phyloP scores from a whole-genome alignment of 2,797 vertebrate genomes.

The Microctenopoma stevenorrisi region DNA sequence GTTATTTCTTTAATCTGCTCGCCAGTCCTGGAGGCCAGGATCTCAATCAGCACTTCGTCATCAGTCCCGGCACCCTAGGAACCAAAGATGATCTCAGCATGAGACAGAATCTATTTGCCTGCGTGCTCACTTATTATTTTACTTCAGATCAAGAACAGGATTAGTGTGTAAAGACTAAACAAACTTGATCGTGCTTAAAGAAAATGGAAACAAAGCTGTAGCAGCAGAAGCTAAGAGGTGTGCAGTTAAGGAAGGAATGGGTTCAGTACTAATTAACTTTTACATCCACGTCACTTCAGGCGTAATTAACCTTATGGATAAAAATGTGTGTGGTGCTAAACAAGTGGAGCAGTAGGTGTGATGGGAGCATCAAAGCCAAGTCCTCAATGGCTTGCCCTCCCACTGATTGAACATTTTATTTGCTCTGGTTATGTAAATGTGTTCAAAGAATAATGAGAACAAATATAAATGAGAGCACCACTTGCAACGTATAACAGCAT shows the following conservation, averaged over 20 bases:
- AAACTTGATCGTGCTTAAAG: background rate
- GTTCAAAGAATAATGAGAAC: constrained; percentile 19
- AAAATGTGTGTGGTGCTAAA: constrained; percentile 10
- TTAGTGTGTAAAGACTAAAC: constrained; percentile 2
- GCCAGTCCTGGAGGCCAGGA: constrained; percentile 91
- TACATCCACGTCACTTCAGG: constrained; percentile 1
- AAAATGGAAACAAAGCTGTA: background rate
- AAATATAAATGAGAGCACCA: background rate
- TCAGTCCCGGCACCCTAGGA: constrained; percentile 93
- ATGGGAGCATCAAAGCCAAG: constrained; percentile 12
- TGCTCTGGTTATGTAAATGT: constrained; percentile 10
- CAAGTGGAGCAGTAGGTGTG: constrained; percentile 23
- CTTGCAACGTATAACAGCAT: background rate
- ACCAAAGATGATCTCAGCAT: constrained; percentile 20
- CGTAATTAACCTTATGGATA: constrained; percentile 37
- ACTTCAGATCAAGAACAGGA: no score
- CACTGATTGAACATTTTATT: constrained; percentile 40
- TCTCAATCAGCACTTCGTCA: constrained; percentile 93
- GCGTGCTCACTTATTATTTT: no score
- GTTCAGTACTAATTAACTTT: background rate
- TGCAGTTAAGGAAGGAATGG: background rate
- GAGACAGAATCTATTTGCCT: constrained; percentile 2
- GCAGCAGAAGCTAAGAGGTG: background rate
- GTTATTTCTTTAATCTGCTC: constrained; percentile 85
- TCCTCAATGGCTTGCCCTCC: constrained; percentile 34